These are phyloP conservation scores for Diachasmimorpha longicaudata DNA, from an alignment of 1,140 invertebrate species.

Conservation along the genomic window DNA sequence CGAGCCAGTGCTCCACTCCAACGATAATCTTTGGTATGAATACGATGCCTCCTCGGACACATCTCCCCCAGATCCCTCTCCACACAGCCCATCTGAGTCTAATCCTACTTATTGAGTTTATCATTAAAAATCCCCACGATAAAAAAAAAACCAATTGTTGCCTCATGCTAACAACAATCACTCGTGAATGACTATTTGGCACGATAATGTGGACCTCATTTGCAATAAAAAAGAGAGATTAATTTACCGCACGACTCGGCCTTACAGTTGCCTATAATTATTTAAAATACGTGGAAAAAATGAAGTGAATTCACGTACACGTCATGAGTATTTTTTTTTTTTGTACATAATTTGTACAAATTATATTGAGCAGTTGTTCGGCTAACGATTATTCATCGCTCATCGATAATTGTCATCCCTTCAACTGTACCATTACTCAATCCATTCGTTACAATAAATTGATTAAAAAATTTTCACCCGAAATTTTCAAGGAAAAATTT, in stretches of 20 bases:
- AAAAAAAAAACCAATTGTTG: background rate
- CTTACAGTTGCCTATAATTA: background rate
- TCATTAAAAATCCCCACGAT: background rate
- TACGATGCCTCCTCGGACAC: background rate
- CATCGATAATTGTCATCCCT: background rate
- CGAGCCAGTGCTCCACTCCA: background rate
- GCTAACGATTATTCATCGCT: background rate
- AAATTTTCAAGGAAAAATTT: background rate
- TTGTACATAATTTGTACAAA: conserved; percentile 5
- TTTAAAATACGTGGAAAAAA: conserved; percentile 3
- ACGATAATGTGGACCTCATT: background rate
- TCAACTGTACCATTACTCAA: background rate
- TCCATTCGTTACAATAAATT: background rate
- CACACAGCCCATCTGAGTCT: conserved; percentile 1
- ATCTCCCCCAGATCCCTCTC: background rate
- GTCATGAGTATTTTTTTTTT: background rate
- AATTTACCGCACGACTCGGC: background rate
- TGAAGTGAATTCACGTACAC: background rate
- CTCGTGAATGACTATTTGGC: background rate
- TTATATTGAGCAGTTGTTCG: background rate
- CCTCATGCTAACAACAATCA: background rate
- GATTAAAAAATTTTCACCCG: background rate
- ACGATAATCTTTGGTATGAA: background rate
- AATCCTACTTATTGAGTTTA: background rate
- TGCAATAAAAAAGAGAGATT: background rate